Evolutionary conservation across 2,797 vertebrate species (phyloP), one percentile per base, ranked within the genome.

Genomic region (Linurgus olivaceus): DNA sequence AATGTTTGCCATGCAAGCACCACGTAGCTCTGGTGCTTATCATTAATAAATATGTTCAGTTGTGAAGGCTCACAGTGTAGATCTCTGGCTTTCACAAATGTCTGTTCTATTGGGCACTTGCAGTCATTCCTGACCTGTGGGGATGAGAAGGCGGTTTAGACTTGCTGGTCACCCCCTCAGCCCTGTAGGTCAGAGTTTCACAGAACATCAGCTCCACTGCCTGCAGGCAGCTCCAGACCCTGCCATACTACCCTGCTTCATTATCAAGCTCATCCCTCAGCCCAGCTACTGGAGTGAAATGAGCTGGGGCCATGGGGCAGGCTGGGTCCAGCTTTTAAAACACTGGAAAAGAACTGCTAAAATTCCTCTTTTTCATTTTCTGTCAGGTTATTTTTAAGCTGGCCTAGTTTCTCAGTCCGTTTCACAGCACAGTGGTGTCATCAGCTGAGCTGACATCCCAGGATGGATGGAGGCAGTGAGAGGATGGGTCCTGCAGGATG

Each of bases 361-460:
- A 70, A 31, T 17, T 4, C 20, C 11, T 40, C 19, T n/a, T 37
- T 51, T 63, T 77, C 28, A 10, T 40, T 62, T 82, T 81, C 79
- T 58, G 19, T 62, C 35, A 37, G 31, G 44, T 79, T 89, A 75
- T 94, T 91, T 95, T 95, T 94, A 84, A 94, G 42, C 35, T 92
- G 86, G 28, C 94, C 77, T 94, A 78, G n/a, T 76, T 96, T 93
- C 47, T 85, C 51, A 44, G 38, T 73, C 59, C 2, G 0, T 73
- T 93, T 90, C 44, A 25, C 72, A 76, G 75, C 11, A 23, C 12
- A 20, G 10, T 2, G 9, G 31, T 5, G 1, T 79, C 58, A 82
- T 70, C 66, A 81, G 85, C 62, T 2, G 0, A 59, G 44, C 65
- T 86, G 77, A 40, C 18, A 61, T 21, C 33, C 25, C 0, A 1